Conservation (phyloP, 2,888 invertebrate genomes). For the Ischnura elegans region DNA sequence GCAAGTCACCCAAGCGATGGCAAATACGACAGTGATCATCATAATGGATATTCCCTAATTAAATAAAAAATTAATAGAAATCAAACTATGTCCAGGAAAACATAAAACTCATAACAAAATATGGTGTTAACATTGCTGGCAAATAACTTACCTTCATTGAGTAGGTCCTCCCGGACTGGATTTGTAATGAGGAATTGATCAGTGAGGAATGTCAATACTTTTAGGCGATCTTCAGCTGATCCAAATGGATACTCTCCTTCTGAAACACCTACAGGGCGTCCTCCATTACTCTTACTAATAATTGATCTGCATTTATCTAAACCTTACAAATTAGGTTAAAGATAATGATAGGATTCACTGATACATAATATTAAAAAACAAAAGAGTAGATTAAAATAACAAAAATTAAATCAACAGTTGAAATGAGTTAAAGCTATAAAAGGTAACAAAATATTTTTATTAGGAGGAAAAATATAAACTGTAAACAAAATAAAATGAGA, state of each 20-base stretch:
- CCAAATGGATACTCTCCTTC: conserved; percentile 92
- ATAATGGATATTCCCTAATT: conserved; percentile 89
- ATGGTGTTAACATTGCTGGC: not conserved
- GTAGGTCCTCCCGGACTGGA: conserved; percentile 94
- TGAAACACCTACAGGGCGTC: not conserved
- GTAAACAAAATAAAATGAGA: not conserved
- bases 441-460: not conserved
- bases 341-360: not conserved
- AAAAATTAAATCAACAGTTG: too few relatives aligned
- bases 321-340: not conserved
- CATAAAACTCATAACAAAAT: not conserved
- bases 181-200: conserved; percentile 97
- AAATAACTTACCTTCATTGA: conserved; percentile 88
- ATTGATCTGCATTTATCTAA: conserved; percentile 39
- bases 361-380: not conserved
- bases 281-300: conserved; percentile 15
- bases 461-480: not conserved
- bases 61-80: conserved; percentile 55
- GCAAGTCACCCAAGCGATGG: conserved; percentile 94
- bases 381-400: not conserved
- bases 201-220: conserved; percentile 93
- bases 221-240: conserved; percentile 87
- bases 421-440: not conserved
- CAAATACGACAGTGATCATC: conserved; percentile 96
- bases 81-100: not conserved